Base-by-base conservation (phyloP, 2,113 vertebrate species). In the Gymnorhina tibicen region DNA sequence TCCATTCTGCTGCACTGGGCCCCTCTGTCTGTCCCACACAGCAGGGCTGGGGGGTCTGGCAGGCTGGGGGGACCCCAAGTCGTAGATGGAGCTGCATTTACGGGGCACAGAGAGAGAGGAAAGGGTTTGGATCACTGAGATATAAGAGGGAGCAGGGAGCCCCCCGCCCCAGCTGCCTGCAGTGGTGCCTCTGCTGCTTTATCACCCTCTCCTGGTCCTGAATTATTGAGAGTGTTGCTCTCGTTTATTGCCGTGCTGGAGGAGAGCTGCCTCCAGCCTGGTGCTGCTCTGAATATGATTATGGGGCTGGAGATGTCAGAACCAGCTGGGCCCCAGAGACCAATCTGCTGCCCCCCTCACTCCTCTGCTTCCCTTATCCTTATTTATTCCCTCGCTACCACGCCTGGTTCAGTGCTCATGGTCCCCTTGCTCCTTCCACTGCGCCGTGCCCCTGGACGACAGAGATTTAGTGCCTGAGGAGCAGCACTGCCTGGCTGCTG, bases 201-300 rank as follows among this genome's bases (percentile, higher is more conserved):
- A 74, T 75, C 64, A 77, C 96, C 87, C 44, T 72, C 90, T 96
- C 85, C 76, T 47, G 64, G 92, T 95, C 93, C 92, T 97, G 96
- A 97, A 96, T 97, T 96, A 94, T 92, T 96, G 89, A 97, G 82
- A 89, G 92, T 73, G 79, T 84, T 82, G 88, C 95, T 91, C 84
- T 96, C 91, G 56, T 96, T 93, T 95, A 83, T 90, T 88, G 95
- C 93, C 6, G 30, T 58, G 93, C 84, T 84, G 94, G 91, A 93
- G 69, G 91, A 91, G 73, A 39, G 22, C 86, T 39, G 76, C 90
- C 63, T 42, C 92, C 39, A 78, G 81, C 92, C 87, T 27, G 4
- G 85, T 92, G 55, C 87, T 86, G 91, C 91, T 87, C 49, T 72
- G 96, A 87, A 75, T 69, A 46, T 19, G 85, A 92, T 95, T 56